phyloP scores from a whole-genome alignment of 2,797 vertebrate species.

The Eulemur albifrons region DNA sequence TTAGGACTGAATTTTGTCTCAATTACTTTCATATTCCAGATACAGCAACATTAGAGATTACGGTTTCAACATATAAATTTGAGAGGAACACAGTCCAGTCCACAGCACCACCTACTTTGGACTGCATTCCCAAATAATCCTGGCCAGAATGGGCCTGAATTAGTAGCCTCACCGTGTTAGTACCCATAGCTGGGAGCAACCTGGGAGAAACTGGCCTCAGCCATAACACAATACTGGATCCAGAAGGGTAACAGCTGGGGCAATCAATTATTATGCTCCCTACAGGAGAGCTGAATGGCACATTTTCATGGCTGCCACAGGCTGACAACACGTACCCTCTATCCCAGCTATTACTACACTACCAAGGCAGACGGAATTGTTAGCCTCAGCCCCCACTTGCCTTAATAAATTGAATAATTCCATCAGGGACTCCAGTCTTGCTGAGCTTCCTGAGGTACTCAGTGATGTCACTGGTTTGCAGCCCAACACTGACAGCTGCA shows the following conservation, averaged over 20 bases:
- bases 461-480: conserved; percentile 96
- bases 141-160: background rate
- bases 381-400: conserved; percentile 75
- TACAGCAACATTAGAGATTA: background rate
- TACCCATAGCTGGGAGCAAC: background rate
- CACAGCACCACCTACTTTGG: background rate
- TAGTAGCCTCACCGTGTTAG: background rate
- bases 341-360: background rate
- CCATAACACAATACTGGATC: background rate
- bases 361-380: background rate
- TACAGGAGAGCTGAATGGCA: background rate
- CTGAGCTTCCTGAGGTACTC: conserved; percentile 98
- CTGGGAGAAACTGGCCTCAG: background rate
- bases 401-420: conserved; percentile 98
- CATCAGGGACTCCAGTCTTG: conserved; percentile 97
- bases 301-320: background rate
- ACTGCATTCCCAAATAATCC: background rate
- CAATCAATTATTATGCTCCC: background rate
- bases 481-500: conserved; percentile 96
- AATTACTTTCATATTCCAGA: background rate
- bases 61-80: background rate
- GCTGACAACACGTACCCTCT: background rate
- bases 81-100: background rate
- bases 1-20: background rate
- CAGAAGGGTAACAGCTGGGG: background rate